Evolutionary conservation across 2,888 invertebrate genomes (phyloP).

Genomic region (Branchinecta sandiegonensis): DNA sequence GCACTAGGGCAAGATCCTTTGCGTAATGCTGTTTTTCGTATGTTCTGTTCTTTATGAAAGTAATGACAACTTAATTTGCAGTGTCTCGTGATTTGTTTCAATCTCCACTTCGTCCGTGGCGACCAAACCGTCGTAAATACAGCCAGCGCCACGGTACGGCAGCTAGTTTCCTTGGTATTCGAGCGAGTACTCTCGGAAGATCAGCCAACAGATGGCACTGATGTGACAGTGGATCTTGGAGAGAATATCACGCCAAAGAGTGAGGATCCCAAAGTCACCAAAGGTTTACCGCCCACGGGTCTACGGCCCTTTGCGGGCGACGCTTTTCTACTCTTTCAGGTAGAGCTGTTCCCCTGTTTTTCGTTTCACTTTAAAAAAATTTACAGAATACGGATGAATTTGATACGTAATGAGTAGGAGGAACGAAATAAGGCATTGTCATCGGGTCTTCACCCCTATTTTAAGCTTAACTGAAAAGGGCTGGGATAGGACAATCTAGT

Average conservation of each 20-base stretch:
- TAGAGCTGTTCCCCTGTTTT: conserved; percentile 32
- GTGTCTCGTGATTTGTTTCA: conserved; percentile 88
- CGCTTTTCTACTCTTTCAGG: conserved; percentile 86
- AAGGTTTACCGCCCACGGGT: not conserved
- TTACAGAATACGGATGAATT: no score
- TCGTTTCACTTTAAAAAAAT: conserved; percentile 12
- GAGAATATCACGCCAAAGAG: conserved; percentile 33
- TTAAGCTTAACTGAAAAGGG: no score
- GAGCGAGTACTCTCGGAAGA: conserved; percentile 66
- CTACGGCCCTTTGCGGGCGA: conserved; percentile 70
- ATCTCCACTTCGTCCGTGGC: conserved; percentile 78
- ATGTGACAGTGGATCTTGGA: conserved; percentile 26
- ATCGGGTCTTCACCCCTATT: no score
- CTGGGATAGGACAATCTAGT: no score
- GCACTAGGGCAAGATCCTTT: no score
- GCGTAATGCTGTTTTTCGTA: no score
- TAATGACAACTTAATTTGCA: conserved; percentile 35
- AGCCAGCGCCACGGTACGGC: conserved; percentile 92
- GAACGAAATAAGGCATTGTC: no score
- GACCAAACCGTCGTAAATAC: conserved; percentile 33
- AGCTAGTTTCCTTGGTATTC: conserved; percentile 80
- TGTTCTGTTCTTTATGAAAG: no score
- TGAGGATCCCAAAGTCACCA: not conserved
- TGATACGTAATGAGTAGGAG: no score
- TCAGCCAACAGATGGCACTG: conserved; percentile 33